Evolutionary conservation across 2,888 invertebrate genomes (phyloP).

Genomic region (Oasisia sp.): DNA sequence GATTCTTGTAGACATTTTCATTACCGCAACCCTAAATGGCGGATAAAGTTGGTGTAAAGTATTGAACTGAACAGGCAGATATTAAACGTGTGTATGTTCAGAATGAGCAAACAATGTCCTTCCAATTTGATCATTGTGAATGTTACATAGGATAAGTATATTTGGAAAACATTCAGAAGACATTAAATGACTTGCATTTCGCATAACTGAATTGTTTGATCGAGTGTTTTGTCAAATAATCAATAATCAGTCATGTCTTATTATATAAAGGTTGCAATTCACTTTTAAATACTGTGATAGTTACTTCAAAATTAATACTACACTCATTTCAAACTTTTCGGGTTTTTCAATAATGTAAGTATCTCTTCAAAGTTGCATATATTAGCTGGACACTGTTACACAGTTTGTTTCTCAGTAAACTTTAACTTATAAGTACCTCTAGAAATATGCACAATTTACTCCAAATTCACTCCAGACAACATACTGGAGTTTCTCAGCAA

Average conservation of each 20-base stretch:
- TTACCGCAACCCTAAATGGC: background rate
- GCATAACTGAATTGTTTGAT: background rate
- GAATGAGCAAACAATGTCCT: background rate
- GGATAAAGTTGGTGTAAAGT: background rate
- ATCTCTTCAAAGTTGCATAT: background rate
- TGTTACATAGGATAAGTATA: background rate
- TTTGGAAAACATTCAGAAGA: background rate
- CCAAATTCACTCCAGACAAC: background rate
- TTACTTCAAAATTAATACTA: background rate
- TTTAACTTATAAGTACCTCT: background rate
- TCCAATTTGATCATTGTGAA: background rate
- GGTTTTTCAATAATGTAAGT: background rate
- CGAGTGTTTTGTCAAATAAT: background rate
- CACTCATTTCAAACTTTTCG: background rate
- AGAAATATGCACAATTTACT: background rate
- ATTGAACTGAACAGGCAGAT: background rate
- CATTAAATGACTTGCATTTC: background rate
- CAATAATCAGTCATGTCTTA: background rate
- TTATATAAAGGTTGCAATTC: background rate
- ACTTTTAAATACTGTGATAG: background rate
- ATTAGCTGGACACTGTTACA: background rate
- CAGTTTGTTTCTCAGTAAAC: background rate
- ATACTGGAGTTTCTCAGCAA: background rate
- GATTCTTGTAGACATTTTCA: slow-evolving; percentile 4
- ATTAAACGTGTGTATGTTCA: background rate